Base-by-base conservation (phyloP, 2,888 invertebrate genomes). In the Rotaria magnacalcarata region DNA sequence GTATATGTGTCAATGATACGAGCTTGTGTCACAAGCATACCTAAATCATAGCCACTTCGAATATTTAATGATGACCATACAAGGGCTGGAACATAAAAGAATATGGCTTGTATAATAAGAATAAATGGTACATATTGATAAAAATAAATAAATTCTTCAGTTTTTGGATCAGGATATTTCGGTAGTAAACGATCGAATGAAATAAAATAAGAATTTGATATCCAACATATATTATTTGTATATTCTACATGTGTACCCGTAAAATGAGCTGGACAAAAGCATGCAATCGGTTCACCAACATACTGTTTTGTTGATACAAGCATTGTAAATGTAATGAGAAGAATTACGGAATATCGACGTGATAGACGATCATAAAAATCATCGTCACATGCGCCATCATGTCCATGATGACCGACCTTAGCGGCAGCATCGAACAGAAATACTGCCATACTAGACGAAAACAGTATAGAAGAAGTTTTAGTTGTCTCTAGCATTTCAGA, bases 51-150 rank as follows among this genome's bases (percentile, higher is more conserved):
- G 10, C 87, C 87, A 52, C 84, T 85, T 75, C 80, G 54, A 2
- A 43, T 75, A 84, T 75, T 85, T 60, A 67, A 84, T 34, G 67
- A 47, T n/a, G 84, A 67, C 87, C 87, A 87, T 10, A 87, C 34
- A 52, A 85, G 27, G 8, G 84, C 41, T 41, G 87, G 87, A 14
- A 87, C 43, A 50, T 85, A 85, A 41, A 87, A 87, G 34, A 87
- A 47, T 54, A 87, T 60, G 19, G 87, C 87, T 86, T 87, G 86
- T 41, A 52, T 58, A 21, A 87, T n/a, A 21, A 87, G 60, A 56
- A 87, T 87, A 85, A 87, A 87, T n/a, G 87, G 87, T 14, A 87
- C 87, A 87, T 87, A 87, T 87, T 87, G 87, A 84, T 87, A 87
- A 60, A 85, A 86, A 74, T 85, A 84, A 74, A 87, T 85, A 34